Evolutionary conservation across 2,888 invertebrate genomes (phyloP).

Genomic region (Mesopsocus fuscifrons): DNA sequence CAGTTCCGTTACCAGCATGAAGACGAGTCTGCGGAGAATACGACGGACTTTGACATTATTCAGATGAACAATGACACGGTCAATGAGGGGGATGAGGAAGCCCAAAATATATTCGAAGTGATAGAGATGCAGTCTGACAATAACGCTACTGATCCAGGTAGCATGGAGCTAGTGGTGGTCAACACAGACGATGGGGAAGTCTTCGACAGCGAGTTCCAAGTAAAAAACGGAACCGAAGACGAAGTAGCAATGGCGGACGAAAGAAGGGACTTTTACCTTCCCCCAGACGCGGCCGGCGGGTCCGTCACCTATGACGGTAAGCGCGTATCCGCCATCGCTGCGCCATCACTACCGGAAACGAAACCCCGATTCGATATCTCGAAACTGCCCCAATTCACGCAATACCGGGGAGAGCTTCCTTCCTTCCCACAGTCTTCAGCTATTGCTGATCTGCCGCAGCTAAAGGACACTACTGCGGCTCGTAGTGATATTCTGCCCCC

Average conservation of each 20-base stretch:
- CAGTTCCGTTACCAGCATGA: constrained; percentile 13
- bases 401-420: constrained; percentile 54
- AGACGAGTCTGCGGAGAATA: constrained; percentile 1
- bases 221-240: constrained; percentile 25
- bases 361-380: constrained; percentile 31
- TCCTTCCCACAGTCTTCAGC: constrained; percentile 31
- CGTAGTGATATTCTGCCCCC: constrained; percentile 21
- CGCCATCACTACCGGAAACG: constrained; percentile 18
- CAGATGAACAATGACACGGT: constrained; percentile 2
- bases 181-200: neutral
- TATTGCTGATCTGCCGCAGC: constrained; percentile 19
- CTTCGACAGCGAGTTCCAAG: constrained; percentile 14
- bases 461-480: constrained; percentile 15
- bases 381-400: constrained; percentile 48
- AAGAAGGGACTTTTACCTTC: constrained; percentile 51
- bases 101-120: constrained; percentile 8
- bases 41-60: constrained; percentile 4
- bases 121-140: constrained; percentile 2
- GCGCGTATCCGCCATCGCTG: constrained; percentile 40
- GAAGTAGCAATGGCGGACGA: constrained; percentile 53
- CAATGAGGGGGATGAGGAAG: constrained; percentile 11
- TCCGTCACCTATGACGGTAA: constrained; percentile 61
- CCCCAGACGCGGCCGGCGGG: constrained; percentile 32
- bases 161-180: neutral
- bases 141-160: neutral